Evolutionary conservation across 2,888 invertebrate genomes (phyloP).

Genomic region (Dusona sp.): DNA sequence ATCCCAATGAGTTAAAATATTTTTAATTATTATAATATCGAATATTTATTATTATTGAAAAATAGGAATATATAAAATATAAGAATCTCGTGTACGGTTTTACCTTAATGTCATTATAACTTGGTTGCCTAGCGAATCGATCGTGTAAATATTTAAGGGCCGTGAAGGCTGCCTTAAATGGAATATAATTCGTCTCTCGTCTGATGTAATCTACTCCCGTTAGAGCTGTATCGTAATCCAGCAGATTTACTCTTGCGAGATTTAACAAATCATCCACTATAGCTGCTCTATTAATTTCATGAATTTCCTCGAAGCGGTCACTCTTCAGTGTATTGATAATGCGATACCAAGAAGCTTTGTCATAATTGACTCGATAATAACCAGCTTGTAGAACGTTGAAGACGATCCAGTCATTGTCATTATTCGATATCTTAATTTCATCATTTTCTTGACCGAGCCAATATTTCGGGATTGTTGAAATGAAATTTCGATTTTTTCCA

Average conservation of each 20-base stretch:
- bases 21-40: too few species aligned
- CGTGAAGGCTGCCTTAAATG: conserved; percentile 88
- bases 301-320: conserved; percentile 85
- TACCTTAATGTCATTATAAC: conserved; percentile 72
- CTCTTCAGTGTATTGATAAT: conserved; percentile 85
- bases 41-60: background rate
- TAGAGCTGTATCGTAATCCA: conserved; percentile 86
- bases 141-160: conserved; percentile 85
- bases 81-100: background rate
- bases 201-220: conserved; percentile 87
- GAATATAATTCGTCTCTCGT: conserved; percentile 88
- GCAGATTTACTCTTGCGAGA: conserved; percentile 86
- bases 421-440: conserved; percentile 26
- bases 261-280: conserved; percentile 89
- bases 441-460: conserved; percentile 55
- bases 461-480: conserved; percentile 74
- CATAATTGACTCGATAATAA: conserved; percentile 88
- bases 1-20: too few species aligned
- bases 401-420: conserved; percentile 88
- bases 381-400: conserved; percentile 91
- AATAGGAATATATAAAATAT: background rate
- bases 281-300: conserved; percentile 89
- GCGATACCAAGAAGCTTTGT: conserved; percentile 86
- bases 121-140: conserved; percentile 83
- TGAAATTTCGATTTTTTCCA: conserved; percentile 83